Base-by-base conservation (phyloP, 2,888 invertebrate species). In the Nemurella pictetii region DNA sequence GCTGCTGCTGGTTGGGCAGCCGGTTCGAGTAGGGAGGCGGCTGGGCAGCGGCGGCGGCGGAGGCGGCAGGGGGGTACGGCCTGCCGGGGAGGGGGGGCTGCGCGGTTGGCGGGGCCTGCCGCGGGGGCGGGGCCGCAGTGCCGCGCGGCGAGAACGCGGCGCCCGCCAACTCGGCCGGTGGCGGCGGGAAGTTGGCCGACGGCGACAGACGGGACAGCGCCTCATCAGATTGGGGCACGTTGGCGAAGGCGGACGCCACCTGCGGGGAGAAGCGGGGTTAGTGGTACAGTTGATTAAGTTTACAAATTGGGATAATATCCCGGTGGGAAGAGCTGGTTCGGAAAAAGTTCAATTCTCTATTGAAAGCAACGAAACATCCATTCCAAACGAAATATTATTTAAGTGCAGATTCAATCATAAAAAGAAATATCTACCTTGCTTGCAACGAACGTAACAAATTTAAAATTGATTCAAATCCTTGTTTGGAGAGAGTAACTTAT, bases 1-100 rank as follows among this genome's bases (percentile, higher is more conserved):
- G 9, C 32, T 81, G 28, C 72, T 72, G 85, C 55, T 77, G 84
- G 30, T 78, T 88, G 87, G 74, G 88, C 86, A 28, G 88, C 86
- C 83, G 87, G 55, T 86, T 78, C 7, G 88, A 85, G 80, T 87
- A 86, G 88, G 88, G 84, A 89, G 86, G 85, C n/a, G 36, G 86
- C 80, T 77, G 88, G 0, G 28, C 55, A 80, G 72, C 83, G 7
- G 82, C 12, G 27, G 12, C 77, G 28, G 85, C 27, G 55, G 29
- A 15, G 28, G 78, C 80, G n/a, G n/a, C 78, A 80, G 55, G 80
- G n/a, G 74, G 35, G 77, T n/a, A n/a, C 36, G 35, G 85, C 25
- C 27, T 73, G 75, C 29, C 84, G 84, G 36, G 85, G 86, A 36
- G 83, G 84, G 73, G 85, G 85, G 27, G 85, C 85, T 26, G 84